A percentile compares a stretch with the other conserved stretches of the same genome.
phyloP scores from a whole-genome alignment of 2,113 vertebrate species.

The Pao palembangensis region DNA sequence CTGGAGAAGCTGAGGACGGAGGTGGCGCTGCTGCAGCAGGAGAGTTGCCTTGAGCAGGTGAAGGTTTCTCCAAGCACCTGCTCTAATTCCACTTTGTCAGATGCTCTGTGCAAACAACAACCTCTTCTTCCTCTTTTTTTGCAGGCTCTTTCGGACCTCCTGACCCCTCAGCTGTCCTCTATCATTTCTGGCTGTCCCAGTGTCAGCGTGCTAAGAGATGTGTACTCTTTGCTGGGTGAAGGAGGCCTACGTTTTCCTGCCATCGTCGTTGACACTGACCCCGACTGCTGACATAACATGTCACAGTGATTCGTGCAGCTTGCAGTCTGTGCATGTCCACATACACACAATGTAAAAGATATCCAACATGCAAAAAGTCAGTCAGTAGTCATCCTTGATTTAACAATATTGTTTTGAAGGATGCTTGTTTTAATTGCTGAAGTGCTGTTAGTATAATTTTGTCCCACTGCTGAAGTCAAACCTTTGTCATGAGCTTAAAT shows the following conservation, averaged over 20 bases:
- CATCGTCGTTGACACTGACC: slow-evolving; percentile 79
- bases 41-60: slow-evolving; percentile 84
- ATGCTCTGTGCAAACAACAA: neutral
- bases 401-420: no score
- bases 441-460: no score
- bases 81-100: neutral
- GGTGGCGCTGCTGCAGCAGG: slow-evolving; percentile 79
- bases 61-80: neutral
- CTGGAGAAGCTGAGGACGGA: slow-evolving; percentile 76
- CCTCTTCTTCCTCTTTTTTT: neutral
- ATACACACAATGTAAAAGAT: no score
- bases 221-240: slow-evolving; percentile 83
- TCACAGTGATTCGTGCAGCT: neutral
- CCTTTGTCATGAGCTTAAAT: no score
- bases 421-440: no score
- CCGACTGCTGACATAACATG: slow-evolving; percentile 45
- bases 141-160: slow-evolving; percentile 80
- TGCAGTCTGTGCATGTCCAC: neutral
- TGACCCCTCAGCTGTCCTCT: slow-evolving; percentile 71
- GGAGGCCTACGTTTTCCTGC: slow-evolving; percentile 80
- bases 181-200: slow-evolving; percentile 22
- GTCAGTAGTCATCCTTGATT: no score
- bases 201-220: slow-evolving; percentile 67
- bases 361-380: neutral
- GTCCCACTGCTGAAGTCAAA: no score